Evolutionary conservation across 2,888 invertebrate species (phyloP).

Genomic region (Habrosyne pyritoides): DNA sequence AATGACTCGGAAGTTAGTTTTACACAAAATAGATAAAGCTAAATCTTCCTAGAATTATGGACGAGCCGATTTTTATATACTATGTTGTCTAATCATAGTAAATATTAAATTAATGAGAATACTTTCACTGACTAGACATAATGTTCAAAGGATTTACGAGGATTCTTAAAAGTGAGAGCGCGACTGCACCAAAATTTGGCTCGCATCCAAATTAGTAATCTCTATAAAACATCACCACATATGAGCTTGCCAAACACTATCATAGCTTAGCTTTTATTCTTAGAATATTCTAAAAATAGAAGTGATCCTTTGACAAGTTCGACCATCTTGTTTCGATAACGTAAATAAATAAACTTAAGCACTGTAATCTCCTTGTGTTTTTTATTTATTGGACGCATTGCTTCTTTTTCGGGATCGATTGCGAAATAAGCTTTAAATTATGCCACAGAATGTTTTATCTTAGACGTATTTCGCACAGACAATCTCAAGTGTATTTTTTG

Average conservation of each 20-base stretch:
- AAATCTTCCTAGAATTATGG: not conserved
- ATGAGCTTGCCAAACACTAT: conserved; percentile 1
- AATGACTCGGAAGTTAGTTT: not conserved
- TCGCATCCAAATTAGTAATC: conserved; percentile 9
- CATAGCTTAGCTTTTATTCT: not conserved
- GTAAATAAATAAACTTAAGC: not conserved
- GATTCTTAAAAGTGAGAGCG: conserved; percentile 1
- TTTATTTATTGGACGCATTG: not conserved
- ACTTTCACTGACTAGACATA: not conserved
- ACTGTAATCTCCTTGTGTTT: too few relatives aligned
- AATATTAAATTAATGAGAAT: not conserved
- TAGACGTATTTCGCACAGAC: not conserved
- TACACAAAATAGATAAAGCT: not conserved
- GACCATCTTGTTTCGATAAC: not conserved
- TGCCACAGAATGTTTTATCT: not conserved
- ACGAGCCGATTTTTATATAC: not conserved
- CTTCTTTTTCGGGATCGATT: not conserved
- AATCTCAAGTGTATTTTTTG: not conserved
- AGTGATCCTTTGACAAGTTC: not conserved
- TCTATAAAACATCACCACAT: not conserved
- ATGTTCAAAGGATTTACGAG: not conserved
- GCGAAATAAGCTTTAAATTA: not conserved
- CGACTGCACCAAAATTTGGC: not conserved
- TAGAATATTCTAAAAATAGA: not conserved
- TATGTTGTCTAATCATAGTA: not conserved